Conservation (phyloP, 2,888 invertebrate species). For the Cheilosia vulpina region DNA sequence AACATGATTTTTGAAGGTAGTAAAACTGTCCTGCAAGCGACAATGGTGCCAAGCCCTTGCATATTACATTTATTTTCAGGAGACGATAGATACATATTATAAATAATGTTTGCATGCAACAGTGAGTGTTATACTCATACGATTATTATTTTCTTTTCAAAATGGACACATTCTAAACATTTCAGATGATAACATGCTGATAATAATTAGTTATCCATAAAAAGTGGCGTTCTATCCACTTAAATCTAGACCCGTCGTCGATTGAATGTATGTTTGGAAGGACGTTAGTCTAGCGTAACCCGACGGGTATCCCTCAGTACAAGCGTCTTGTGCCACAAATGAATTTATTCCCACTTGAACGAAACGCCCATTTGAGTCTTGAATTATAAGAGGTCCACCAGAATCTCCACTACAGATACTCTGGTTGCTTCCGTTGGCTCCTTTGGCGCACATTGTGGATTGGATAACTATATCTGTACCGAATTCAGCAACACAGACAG, state of each 20-base stretch:
- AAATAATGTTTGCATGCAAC: too few species aligned
- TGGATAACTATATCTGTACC: slow-evolving; percentile 76
- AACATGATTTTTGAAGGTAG: too few species aligned
- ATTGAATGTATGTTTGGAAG: slow-evolving; percentile 78
- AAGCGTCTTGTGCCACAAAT: slow-evolving; percentile 80
- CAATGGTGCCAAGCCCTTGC: too few species aligned
- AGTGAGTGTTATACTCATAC: too few species aligned
- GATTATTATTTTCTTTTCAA: slow-evolving; percentile 2
- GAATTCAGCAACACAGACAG: slow-evolving; percentile 77
- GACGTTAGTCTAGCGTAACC: slow-evolving; percentile 80
- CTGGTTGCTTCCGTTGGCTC: slow-evolving; percentile 78
- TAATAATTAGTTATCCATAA: background rate
- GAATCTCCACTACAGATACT: slow-evolving; percentile 82
- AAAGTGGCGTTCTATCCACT: background rate
- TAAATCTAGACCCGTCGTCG: slow-evolving; percentile 73
- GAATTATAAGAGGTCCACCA: slow-evolving; percentile 80
- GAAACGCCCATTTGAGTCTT: slow-evolving; percentile 70
- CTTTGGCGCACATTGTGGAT: slow-evolving; percentile 80
- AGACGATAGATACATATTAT: too few species aligned
- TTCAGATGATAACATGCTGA: background rate
- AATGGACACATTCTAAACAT: background rate
- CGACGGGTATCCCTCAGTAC: slow-evolving; percentile 80
- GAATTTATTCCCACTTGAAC: slow-evolving; percentile 82
- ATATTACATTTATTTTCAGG: too few species aligned
- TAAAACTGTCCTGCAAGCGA: too few species aligned